Evolutionary conservation across 2,113 vertebrate species (phyloP).

Genomic region (Scophthalmus maximus): DNA sequence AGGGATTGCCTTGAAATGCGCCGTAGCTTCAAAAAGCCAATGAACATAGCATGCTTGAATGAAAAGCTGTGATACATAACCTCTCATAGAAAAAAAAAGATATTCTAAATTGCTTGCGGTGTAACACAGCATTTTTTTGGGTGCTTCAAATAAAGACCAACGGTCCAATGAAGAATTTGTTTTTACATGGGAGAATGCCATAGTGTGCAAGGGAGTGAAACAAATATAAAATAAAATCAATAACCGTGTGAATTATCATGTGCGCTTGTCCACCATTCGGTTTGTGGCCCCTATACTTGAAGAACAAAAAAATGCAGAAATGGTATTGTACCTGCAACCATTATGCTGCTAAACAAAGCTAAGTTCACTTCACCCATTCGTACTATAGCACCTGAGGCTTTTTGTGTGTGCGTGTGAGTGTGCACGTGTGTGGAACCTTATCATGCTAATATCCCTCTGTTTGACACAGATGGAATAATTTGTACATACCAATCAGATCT

Average conservation of each 20-base stretch:
- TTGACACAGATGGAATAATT: constrained; percentile 40
- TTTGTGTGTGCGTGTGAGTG: neutral
- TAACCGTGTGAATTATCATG: constrained; percentile 70
- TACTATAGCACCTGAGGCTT: neutral
- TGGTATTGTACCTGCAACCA: no score
- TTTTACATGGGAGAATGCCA: constrained; percentile 55
- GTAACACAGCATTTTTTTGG: constrained; percentile 61
- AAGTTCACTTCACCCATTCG: neutral
- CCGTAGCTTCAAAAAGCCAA: constrained; percentile 79
- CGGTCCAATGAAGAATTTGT: constrained; percentile 54
- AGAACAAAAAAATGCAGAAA: no score
- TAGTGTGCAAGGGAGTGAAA: constrained; percentile 23
- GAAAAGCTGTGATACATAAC: constrained; percentile 75
- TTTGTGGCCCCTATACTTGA: neutral
- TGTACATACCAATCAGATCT: constrained; percentile 27
- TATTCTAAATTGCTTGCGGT: constrained; percentile 75
- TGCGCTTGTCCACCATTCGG: constrained; percentile 56
- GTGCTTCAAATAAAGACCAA: constrained; percentile 69
- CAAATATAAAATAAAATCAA: constrained; percentile 69
- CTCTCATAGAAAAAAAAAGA: constrained; percentile 49
- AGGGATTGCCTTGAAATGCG: constrained; percentile 80
- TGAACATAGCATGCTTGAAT: constrained; percentile 72
- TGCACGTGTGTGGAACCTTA: neutral
- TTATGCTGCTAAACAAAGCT: neutral
- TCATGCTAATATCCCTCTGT: constrained; percentile 27